Conservation (phyloP, 2,113 vertebrate species). For the Gadus chalcogrammus region DNA sequence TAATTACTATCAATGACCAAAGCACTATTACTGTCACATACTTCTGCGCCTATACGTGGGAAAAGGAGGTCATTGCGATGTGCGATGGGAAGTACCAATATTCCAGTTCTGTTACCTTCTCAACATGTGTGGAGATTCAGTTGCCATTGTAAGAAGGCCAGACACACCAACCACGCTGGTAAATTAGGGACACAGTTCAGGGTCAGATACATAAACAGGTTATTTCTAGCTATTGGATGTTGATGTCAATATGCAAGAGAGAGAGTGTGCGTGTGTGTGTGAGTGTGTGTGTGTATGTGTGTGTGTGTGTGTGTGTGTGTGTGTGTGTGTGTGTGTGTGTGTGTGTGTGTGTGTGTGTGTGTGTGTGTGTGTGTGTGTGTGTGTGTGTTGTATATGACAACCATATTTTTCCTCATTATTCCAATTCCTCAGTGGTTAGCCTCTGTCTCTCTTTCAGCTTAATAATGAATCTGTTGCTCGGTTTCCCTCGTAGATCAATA, state of each 20-base stretch:
- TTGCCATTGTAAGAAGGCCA: no score
- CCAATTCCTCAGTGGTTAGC: slow-evolving; percentile 23
- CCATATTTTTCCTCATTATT: slow-evolving; percentile 39
- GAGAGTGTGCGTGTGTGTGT: not conserved
- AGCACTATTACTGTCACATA: no score
- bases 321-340: slow-evolving; percentile 3
- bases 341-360: no score
- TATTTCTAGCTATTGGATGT: not conserved
- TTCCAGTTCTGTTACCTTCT: no score
- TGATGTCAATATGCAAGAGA: not conserved
- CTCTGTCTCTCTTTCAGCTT: slow-evolving; percentile 34
- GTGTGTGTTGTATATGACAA: not conserved
- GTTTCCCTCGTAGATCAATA: slow-evolving; percentile 41
- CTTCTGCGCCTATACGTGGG: no score
- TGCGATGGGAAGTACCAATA: no score
- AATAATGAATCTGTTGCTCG: slow-evolving; percentile 49
- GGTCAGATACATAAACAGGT: not conserved
- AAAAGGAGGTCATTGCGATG: no score
- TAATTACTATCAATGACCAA: no score
- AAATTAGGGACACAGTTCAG: no score
- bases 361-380: slow-evolving; percentile 6
- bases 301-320: slow-evolving; percentile 1
- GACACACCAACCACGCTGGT: no score
- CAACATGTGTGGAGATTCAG: no score
- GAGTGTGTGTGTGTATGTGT: not conserved